Evolutionary conservation across 2,113 vertebrate genomes (phyloP), one percentile per base, ranked within the genome.

Genomic region (Tragelaphus buxtoni): DNA sequence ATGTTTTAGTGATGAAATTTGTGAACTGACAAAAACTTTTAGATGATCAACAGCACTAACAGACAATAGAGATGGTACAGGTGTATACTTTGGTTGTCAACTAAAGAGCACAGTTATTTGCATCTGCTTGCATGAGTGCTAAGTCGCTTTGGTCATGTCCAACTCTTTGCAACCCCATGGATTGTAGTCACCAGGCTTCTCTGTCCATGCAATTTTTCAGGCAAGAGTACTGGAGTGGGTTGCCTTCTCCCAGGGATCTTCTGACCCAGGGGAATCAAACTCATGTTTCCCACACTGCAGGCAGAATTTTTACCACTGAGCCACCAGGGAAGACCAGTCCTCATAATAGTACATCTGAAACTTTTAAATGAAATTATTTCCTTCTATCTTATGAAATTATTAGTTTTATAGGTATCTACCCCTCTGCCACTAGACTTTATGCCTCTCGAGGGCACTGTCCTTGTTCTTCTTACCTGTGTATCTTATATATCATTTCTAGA

Each of bases 1-100:
- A 18, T 8, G 28, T 87, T 95, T 96, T 69, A 60, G 55, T 35
- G 26, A 69, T 79, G 95, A 92, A 95, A 96, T 83, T 51, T 7
- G 1, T 63, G 88, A 83, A 42, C 12, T 72, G 60, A 77, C 39
- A 88, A 90, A 51, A 53, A 17, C 51, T 85, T 77, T 56, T 35
- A 69, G 32, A 11, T 74, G 58, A 49, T 42, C 22, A 13, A 60
- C 14, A 51, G 42, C 6, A 30, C 28, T 90, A 49, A 76, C 3
- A 39, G 89, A 65, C 47, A 72, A 58, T 4, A 86, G 60, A 56
- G 74, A 45, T 4, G 16, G 60, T 76, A 61, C 4, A 56, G 60
- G 47, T 56, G 28, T 42, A 16, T 39, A 28, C 26, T 76, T 88
- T 20, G 74, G 22, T 74, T 74, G 39, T 77, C 56, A 79, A 77